These are phyloP conservation scores for Muscina levida DNA, from an alignment of 2,888 invertebrate genomes.

Conservation along the genomic window DNA sequence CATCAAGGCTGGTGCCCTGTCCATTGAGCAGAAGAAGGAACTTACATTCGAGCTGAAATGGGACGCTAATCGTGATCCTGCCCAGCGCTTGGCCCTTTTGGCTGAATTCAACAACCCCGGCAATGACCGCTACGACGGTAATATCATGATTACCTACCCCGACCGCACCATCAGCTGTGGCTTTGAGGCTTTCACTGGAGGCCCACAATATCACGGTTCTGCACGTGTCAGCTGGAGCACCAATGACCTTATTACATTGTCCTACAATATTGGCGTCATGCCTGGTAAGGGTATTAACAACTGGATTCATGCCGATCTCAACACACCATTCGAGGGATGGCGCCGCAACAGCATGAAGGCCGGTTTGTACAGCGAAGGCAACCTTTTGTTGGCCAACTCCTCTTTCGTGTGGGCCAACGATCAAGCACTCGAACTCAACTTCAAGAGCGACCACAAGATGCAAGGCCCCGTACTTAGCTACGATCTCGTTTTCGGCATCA, in stretches of 20 bases:
- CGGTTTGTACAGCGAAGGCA: constrained; percentile 80
- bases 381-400: constrained; percentile 81
- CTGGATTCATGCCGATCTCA: constrained; percentile 80
- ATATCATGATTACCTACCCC: constrained; percentile 86
- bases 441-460: constrained; percentile 81
- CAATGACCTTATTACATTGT: constrained; percentile 82
- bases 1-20: constrained; percentile 84
- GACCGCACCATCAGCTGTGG: constrained; percentile 87
- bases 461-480: constrained; percentile 79
- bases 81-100: constrained; percentile 81
- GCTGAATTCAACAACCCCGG: constrained; percentile 84
- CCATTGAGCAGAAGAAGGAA: constrained; percentile 83
- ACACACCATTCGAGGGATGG: constrained; percentile 83
- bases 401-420: constrained; percentile 83
- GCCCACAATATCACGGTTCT: constrained; percentile 78
- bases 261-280: constrained; percentile 75
- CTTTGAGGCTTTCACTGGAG: constrained; percentile 81
- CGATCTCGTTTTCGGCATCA: constrained; percentile 81
- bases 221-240: constrained; percentile 86
- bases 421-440: constrained; percentile 82
- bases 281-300: constrained; percentile 74
- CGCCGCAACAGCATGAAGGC: constrained; percentile 81
- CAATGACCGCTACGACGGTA: constrained; percentile 84
- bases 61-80: constrained; percentile 92
- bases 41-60: constrained; percentile 88